A percentile compares a stretch with the other conserved stretches of the same genome.
These are phyloP conservation scores for Gallinago media DNA, from an alignment of 2,113 vertebrate species.

Conservation along the genomic window DNA sequence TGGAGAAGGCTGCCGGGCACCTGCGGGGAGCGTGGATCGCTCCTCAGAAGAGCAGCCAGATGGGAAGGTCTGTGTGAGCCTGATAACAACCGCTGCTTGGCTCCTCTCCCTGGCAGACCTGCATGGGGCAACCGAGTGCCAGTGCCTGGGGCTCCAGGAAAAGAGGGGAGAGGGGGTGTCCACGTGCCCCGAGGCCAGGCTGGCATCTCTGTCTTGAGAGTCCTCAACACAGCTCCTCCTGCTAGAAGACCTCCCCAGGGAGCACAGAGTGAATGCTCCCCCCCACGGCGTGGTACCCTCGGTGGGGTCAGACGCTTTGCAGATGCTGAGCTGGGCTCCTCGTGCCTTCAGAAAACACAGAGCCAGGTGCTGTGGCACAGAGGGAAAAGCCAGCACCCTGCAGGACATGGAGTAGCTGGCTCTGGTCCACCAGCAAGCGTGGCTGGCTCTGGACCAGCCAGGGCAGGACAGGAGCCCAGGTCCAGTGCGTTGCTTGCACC, in stretches of 20 bases:
- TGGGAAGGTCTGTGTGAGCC: conserved; percentile 9
- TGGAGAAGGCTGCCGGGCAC: background rate
- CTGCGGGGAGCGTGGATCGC: background rate
- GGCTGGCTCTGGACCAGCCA: background rate
- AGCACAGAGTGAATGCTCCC: background rate
- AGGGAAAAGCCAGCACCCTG: background rate
- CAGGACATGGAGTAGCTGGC: background rate
- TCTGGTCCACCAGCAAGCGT: background rate
- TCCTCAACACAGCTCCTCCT: background rate
- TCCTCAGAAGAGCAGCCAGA: conserved; percentile 33
- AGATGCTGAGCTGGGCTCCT: background rate
- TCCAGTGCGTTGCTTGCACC: background rate
- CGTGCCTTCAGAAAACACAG: fast-evolving
- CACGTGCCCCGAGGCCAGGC: fast-evolving
- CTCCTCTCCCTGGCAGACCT: conserved; percentile 3
- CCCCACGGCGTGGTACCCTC: fast-evolving
- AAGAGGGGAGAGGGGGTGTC: too few relatives aligned
- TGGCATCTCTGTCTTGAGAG: background rate
- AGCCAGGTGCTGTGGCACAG: background rate
- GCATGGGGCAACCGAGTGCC: background rate
- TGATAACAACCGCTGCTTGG: conserved; percentile 19
- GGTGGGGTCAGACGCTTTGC: background rate
- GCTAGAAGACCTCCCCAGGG: background rate
- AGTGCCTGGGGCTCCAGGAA: background rate
- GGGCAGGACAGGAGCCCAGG: background rate